Percentiles rank a stretch among this genome's conserved stretches.
phyloP scores from a whole-genome alignment of 2,113 vertebrate species.

The Prionailurus bengalensis region DNA sequence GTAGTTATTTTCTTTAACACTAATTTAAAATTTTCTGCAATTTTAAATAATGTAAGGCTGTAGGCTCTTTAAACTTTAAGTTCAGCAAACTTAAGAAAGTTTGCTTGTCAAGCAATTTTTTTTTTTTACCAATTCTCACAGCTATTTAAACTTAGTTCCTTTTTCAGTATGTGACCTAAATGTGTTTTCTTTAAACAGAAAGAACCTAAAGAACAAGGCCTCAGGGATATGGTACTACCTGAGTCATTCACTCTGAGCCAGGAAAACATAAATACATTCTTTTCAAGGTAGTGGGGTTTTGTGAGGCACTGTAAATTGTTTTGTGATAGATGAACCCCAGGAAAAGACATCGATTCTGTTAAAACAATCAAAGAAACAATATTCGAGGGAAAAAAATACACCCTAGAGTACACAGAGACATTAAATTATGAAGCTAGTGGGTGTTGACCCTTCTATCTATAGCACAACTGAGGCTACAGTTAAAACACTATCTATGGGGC shows the following conservation, averaged over 20 bases:
- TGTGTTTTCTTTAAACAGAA: slow-evolving; percentile 77
- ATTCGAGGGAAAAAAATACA: slow-evolving; percentile 69
- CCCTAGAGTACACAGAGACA: slow-evolving; percentile 51
- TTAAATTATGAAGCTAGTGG: slow-evolving; percentile 52
- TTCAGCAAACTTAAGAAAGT: slow-evolving; percentile 58
- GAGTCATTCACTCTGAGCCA: slow-evolving; percentile 64
- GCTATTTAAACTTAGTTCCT: slow-evolving; percentile 58
- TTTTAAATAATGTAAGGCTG: slow-evolving; percentile 25
- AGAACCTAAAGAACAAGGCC: slow-evolving; percentile 68
- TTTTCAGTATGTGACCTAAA: slow-evolving; percentile 74
- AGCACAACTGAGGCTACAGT: neutral
- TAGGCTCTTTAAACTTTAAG: neutral
- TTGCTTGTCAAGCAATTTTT: slow-evolving; percentile 67
- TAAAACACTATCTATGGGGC: slow-evolving; percentile 1
- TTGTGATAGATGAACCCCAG: slow-evolving; percentile 75
- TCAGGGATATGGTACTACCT: slow-evolving; percentile 69
- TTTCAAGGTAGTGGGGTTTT: slow-evolving; percentile 64
- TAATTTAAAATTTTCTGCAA: neutral
- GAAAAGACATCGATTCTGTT: slow-evolving; percentile 65
- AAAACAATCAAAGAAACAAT: slow-evolving; percentile 77
- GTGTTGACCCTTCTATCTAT: slow-evolving; percentile 40
- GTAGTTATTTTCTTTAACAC: neutral
- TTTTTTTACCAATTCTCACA: slow-evolving; percentile 40
- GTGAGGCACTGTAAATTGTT: slow-evolving; percentile 72
- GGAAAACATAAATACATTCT: slow-evolving; percentile 76